These are phyloP conservation scores for Sphaeramia orbicularis DNA, from an alignment of 2,797 vertebrate genomes.

Conservation along the genomic window DNA sequence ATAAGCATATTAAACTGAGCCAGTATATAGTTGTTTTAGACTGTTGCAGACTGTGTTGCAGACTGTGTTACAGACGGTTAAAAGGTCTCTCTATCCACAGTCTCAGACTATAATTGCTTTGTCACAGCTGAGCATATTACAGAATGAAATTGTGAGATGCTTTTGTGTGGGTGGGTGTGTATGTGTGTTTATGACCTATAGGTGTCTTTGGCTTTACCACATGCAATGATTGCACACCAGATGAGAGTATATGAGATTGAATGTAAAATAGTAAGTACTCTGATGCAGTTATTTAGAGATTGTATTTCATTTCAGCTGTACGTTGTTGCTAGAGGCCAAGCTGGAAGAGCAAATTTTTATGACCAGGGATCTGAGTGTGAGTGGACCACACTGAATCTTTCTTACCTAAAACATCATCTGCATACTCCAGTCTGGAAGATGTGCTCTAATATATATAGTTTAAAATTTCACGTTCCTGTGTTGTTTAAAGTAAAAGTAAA, in stretches of 20 bases:
- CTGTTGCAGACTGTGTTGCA: slow-evolving; percentile 9
- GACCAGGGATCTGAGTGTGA: slow-evolving; percentile 28
- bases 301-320: slow-evolving; percentile 10
- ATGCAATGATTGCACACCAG: slow-evolving; percentile 2
- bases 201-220: background rate
- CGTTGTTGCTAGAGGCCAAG: background rate
- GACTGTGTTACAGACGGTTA: slow-evolving; percentile 46
- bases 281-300: background rate
- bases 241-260: background rate
- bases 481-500: slow-evolving; percentile 2
- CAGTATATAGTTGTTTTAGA: slow-evolving; percentile 22
- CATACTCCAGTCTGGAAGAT: too few species aligned
- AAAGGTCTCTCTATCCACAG: slow-evolving; percentile 48
- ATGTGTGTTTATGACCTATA: too few species aligned
- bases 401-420: slow-evolving; percentile 27
- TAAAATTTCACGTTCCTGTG: too few species aligned
- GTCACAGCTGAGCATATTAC: slow-evolving; percentile 52
- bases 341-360: slow-evolving; percentile 8
- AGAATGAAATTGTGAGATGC: slow-evolving; percentile 29
- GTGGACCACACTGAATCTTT: slow-evolving; percentile 26
- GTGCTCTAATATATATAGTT: too few species aligned
- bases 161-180: slow-evolving; percentile 8
- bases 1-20: slow-evolving; percentile 21
- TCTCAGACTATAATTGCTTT: slow-evolving; percentile 50
- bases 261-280: slow-evolving; percentile 22